These are phyloP conservation scores for Pagrus major DNA, from an alignment of 2,113 vertebrate genomes.

Conservation along the genomic window DNA sequence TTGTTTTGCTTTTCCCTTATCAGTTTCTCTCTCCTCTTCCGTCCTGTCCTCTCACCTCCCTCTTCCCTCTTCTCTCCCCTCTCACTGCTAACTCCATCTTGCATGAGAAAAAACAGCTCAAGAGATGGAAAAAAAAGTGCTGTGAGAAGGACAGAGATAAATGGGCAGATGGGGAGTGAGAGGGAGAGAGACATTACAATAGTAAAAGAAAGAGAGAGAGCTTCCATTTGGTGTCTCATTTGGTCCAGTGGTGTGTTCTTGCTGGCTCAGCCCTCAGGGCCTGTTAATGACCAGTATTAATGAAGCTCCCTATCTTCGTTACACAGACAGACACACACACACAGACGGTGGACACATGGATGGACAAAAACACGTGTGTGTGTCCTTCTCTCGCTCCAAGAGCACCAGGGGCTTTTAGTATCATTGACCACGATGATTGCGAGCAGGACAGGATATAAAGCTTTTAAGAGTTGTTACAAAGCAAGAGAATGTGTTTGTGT, in stretches of 20 bases:
- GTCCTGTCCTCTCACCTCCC: not conserved
- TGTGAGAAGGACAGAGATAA: slow-evolving; percentile 35
- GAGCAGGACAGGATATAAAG: not conserved
- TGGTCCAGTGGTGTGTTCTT: slow-evolving; percentile 21
- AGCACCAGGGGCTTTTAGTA: not conserved
- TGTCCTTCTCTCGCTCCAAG: not conserved
- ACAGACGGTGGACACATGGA: not conserved
- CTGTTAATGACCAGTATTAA: slow-evolving; percentile 58
- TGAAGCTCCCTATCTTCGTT: slow-evolving; percentile 47
- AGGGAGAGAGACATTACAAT: slow-evolving; percentile 10
- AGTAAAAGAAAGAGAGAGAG: slow-evolving; percentile 6
- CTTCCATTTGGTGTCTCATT: slow-evolving; percentile 57
- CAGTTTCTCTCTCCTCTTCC: not conserved
- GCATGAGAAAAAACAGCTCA: not conserved
- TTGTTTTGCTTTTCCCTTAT: not conserved
- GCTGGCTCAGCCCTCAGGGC: slow-evolving; percentile 55
- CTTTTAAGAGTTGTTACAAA: not conserved
- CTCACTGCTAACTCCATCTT: slow-evolving; percentile 1
- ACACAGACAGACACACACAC: slow-evolving; percentile 26
- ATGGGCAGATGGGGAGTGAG: slow-evolving; percentile 5
- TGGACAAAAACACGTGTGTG: not conserved
- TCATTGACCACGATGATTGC: not conserved
- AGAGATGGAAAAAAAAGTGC: slow-evolving; percentile 31
- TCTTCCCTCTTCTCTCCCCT: not conserved
- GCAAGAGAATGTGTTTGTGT: not conserved